Evolutionary conservation across 2,113 vertebrate genomes (phyloP), one percentile per base, ranked within the genome.

Genomic region (Cyanistes caeruleus): DNA sequence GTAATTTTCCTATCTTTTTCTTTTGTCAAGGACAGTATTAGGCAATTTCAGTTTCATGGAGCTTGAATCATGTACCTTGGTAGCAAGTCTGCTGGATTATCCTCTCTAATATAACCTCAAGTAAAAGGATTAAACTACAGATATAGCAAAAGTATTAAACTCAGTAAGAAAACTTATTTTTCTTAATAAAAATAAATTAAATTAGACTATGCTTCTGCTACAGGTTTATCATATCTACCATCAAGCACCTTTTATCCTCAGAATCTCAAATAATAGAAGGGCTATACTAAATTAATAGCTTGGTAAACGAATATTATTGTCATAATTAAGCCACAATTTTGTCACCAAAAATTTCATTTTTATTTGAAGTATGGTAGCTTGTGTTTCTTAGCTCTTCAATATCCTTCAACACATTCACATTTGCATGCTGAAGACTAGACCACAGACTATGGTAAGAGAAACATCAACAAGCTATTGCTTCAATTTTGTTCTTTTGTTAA

Each of bases 281-380:
- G 4, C 7, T 86, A 72, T 83, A 64, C 39, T 96, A 96, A 96
- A 96, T 89, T 73, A 90, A 86, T 89, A 49, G 28, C n/a, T 95
- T 62, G 79, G 10, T 53, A 78, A 96, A 92, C 49, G 68, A 55
- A 78, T 11, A 79, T 73, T 94, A 46, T 74, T 82, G 43, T 53
- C 58, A 46, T 74, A 92, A 87, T 91, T 96, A 83, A 96, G 68
- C 49, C 72, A 75, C 39, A 80, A 93, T 88, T 89, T 31, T 82
- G 3, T 84, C 30, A 94, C 74, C 58, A 95, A 53, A 85, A 91
- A 95, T 63, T 87, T 19, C 8, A 16, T 8, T 52, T 83, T 95
- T 94, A 77, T 20, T 79, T 33, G 68, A 90, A 49, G 9, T 55
- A 24, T 70, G 60, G 11, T 48, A 33, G 23, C 7, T 52, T 94